A percentile compares a stretch with the other conserved stretches of the same genome.
Evolutionary conservation across 1,140 invertebrate species (phyloP).

Genomic region (Bradysia coprophila): DNA sequence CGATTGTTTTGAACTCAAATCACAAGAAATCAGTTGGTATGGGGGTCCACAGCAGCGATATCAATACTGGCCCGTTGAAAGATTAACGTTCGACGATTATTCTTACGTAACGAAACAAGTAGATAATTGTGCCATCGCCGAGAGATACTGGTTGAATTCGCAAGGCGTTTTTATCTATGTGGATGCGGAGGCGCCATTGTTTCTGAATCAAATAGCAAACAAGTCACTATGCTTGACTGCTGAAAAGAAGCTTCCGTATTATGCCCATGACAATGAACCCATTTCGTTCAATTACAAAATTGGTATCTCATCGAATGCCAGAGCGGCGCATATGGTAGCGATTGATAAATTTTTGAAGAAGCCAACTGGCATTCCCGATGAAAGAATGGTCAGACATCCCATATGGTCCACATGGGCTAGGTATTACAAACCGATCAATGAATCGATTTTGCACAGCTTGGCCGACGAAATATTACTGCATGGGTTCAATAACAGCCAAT

Average conservation of each 20-base stretch:
- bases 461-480: constrained; percentile 46
- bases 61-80: constrained; percentile 47
- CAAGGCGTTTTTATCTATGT: constrained; percentile 42
- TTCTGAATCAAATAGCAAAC: constrained; percentile 46
- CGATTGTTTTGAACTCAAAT: neutral
- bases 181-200: constrained; percentile 40
- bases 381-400: constrained; percentile 50
- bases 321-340: constrained; percentile 38
- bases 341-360: constrained; percentile 28
- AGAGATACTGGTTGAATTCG: constrained; percentile 60
- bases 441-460: constrained; percentile 43
- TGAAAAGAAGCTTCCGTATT: constrained; percentile 32
- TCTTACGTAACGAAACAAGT: constrained; percentile 40
- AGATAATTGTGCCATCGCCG: constrained; percentile 41
- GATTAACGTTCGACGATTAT: constrained; percentile 32
- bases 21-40: constrained; percentile 27
- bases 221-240: constrained; percentile 38
- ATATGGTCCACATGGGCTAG: constrained; percentile 84
- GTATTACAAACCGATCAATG: constrained; percentile 49
- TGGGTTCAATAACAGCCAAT: constrained; percentile 56
- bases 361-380: constrained; percentile 45
- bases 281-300: constrained; percentile 35
- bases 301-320: constrained; percentile 34
- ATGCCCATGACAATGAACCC: constrained; percentile 15
- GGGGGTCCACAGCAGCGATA: constrained; percentile 36